Conservation (phyloP, 2,888 invertebrate genomes). For the Oligia fasciuncula region DNA sequence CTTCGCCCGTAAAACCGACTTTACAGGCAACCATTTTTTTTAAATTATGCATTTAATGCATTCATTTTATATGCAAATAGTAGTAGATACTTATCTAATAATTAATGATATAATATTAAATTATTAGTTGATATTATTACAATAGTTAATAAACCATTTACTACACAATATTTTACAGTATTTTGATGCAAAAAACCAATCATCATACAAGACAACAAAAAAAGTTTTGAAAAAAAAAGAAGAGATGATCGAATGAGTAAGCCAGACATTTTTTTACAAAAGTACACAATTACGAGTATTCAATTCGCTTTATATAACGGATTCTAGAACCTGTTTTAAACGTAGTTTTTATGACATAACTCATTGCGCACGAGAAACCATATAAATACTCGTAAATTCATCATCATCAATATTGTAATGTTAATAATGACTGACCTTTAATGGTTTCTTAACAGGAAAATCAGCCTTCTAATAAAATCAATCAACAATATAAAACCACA, state of each 20-base stretch:
- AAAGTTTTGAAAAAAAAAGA: no score
- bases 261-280: conserved; percentile 1
- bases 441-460: conserved; percentile 45
- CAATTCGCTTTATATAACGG: neutral
- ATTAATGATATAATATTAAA: no score
- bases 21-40: no score
- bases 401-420: neutral
- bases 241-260: neutral
- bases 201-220: neutral
- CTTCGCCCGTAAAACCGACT: no score
- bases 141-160: neutral
- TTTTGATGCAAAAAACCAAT: neutral
- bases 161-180: neutral
- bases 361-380: neutral
- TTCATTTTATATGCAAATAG: no score
- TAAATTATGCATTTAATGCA: no score
- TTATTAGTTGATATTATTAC: neutral
- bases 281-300: neutral
- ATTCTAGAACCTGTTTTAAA: neutral
- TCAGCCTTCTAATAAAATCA: conserved; percentile 9
- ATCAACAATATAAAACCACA: conserved; percentile 19
- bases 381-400: neutral
- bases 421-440: conserved; percentile 1
- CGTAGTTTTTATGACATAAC: neutral
- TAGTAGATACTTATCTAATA: no score